A percentile compares a stretch with the other conserved stretches of the same genome.
These are phyloP conservation scores for Bryconaethiops microstoma DNA, from an alignment of 2,797 vertebrate genomes.

Conservation along the genomic window DNA sequence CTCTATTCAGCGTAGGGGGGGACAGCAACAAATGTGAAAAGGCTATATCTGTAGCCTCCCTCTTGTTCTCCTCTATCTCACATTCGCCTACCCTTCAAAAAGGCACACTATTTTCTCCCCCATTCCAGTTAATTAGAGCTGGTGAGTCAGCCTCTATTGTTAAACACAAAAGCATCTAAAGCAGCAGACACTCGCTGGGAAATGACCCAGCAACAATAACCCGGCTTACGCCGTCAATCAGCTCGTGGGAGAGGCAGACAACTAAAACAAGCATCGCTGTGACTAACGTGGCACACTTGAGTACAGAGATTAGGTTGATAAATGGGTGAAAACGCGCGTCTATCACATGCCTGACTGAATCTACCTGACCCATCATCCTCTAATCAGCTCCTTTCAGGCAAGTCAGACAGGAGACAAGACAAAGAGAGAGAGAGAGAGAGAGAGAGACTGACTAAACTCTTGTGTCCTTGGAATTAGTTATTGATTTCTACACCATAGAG, in stretches of 20 bases:
- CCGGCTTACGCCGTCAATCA: slow-evolving; percentile 27
- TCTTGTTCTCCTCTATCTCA: slow-evolving; percentile 1
- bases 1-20: neutral
- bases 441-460: neutral
- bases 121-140: slow-evolving; percentile 43
- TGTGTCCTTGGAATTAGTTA: slow-evolving; percentile 21
- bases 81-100: neutral
- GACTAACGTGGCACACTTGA: slow-evolving; percentile 26
- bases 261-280: slow-evolving; percentile 37
- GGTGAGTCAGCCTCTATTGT: slow-evolving; percentile 47
- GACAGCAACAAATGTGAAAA: neutral
- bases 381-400: slow-evolving; percentile 24
- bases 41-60: neutral
- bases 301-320: slow-evolving; percentile 20
- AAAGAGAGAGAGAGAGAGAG: neutral
- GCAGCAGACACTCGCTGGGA: slow-evolving; percentile 28
- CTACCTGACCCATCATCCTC: slow-evolving; percentile 12
- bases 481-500: neutral
- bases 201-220: slow-evolving; percentile 42
- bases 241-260: slow-evolving; percentile 16
- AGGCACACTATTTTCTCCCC: slow-evolving; percentile 26
- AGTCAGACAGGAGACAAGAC: neutral
- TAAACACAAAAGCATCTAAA: slow-evolving; percentile 50
- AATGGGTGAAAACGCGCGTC: slow-evolving; percentile 12
- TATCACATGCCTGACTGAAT: slow-evolving; percentile 20